Evolutionary conservation across 1,140 invertebrate genomes (phyloP), one percentile per base, ranked within the genome.

Genomic region (Octopus bimaculoides): DNA sequence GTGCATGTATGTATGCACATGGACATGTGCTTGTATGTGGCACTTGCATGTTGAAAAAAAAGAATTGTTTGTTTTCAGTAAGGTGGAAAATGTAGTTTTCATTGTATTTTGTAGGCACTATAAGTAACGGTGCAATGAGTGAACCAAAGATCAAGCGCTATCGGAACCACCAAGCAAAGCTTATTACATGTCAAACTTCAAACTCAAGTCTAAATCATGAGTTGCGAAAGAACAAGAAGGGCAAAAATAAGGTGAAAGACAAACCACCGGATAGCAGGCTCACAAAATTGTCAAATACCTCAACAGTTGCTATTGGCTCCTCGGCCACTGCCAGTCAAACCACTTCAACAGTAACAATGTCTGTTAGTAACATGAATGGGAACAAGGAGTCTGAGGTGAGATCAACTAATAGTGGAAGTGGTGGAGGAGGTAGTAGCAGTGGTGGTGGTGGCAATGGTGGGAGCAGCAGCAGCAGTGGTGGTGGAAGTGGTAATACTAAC

Each of bases 191-290:
- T 8, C 74, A 75, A 75, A 52, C 74, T 17, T 20, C 74, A 14
- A 41, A 41, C 12, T 17, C 52, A 20, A 52, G n/a, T 12, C 74
- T 52, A 7, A 75, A 75, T 41, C 41, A 53, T 9, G 74, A 75
- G 41, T 14, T 52, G 6, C 52, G 41, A 17, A 75, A 75, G 93
- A 92, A 0, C 7, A 75, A 55, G 56, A 26, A 52, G 53, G 54
- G 55, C 52, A 91, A 92, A 78, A 91, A 91, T 71, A 93, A 92
- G 82, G 92, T 92, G 77, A 95, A 94, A 86, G 94, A 74, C 53
- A 54, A 53, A 20, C 61, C 78, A 12, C 78, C 78, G 12, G 26
- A 73, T 56, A 14, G 71, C 52, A 20, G 66, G 26, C 66, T 20
- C 14, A 14, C 66, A 8, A 71, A 71, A 71, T 71, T 71, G 26